phyloP scores from a whole-genome alignment of 2,797 vertebrate genomes.

The Astyanax mexicanus region DNA sequence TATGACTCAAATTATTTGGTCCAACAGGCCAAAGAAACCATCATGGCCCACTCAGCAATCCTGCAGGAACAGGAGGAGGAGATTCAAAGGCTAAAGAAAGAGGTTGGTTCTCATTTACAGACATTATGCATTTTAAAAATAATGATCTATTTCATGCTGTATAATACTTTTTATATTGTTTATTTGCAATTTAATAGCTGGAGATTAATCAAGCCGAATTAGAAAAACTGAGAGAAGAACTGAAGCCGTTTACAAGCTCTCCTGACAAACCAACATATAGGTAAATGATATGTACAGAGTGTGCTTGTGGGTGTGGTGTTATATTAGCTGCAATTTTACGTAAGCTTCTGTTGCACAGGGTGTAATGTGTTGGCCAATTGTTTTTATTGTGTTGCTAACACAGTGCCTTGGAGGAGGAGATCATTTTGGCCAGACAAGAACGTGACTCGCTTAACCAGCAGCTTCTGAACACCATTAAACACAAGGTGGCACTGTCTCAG shows the following conservation, averaged over 20 bases:
- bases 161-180: not conserved
- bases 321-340: not conserved
- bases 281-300: too few relatives aligned
- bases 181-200: conserved; percentile 64
- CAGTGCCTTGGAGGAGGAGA: conserved; percentile 75
- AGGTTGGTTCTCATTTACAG: conserved; percentile 64
- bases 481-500: conserved; percentile 81
- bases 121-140: not conserved
- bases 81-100: conserved; percentile 72
- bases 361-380: conserved; percentile 2
- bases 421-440: conserved; percentile 69
- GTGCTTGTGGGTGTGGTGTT: not conserved
- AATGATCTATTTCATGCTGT: not conserved
- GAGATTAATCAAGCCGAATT: conserved; percentile 70
- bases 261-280: conserved; percentile 75
- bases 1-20: not conserved
- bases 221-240: conserved; percentile 67
- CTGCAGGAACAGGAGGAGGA: conserved; percentile 76
- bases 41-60: conserved; percentile 74
- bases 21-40: conserved; percentile 77
- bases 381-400: not conserved
- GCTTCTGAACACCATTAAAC: conserved; percentile 82
- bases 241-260: conserved; percentile 65
- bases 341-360: not conserved
- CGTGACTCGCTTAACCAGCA: conserved; percentile 82